Base-by-base conservation (phyloP, 2,888 invertebrate species). In the Chalcosyrphus nemorum region DNA sequence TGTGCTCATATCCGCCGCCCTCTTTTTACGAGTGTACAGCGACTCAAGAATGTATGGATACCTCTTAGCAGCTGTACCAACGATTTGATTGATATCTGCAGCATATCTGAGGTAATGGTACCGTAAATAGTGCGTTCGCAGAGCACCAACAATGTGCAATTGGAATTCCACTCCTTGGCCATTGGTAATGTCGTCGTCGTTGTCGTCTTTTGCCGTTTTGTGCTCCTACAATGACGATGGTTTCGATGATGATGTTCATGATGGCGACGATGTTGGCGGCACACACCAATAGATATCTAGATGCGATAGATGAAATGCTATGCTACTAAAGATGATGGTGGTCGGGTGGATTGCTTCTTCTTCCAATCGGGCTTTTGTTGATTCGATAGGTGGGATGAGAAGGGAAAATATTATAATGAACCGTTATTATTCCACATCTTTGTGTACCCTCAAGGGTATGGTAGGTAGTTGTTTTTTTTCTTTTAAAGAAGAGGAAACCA, bases 91-190 rank as follows among this genome's bases (percentile, higher is more conserved):
- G 82, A 82, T 78, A 74, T 68, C 78, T 63, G 13, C 71, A 82
- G 61, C 54, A 41, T 66, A 72, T 75, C 61, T 66, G 43, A 35
- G 43, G 29, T 54, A 54, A 17, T 68, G 70, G 63, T 52, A 76
- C 78, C 82, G 82, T 70, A 84, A 74, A 77, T 70, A 84, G 78
- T 84, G 82, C 74, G 78, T 84, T 50, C 68, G 52, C 27, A 68
- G 27, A 66, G 66, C 35, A 52, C 43, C 41, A 21, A 43, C 78
- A 63, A 65, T 47, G 50, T 50, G 57, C 66, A 66, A 59, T 80
- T 59, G 74, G 68, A 59, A 80, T 68, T 80, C 41, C 74, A 61
- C 45, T 80, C 57, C 47, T 71, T 27, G 56, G 50, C 47, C 47
- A 68, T 61, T 35, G 56, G 70, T 29, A 63, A 24, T 63, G 71